phyloP scores from a whole-genome alignment of 2,888 invertebrate genomes.

The Nephrocerus scutellatus region DNA sequence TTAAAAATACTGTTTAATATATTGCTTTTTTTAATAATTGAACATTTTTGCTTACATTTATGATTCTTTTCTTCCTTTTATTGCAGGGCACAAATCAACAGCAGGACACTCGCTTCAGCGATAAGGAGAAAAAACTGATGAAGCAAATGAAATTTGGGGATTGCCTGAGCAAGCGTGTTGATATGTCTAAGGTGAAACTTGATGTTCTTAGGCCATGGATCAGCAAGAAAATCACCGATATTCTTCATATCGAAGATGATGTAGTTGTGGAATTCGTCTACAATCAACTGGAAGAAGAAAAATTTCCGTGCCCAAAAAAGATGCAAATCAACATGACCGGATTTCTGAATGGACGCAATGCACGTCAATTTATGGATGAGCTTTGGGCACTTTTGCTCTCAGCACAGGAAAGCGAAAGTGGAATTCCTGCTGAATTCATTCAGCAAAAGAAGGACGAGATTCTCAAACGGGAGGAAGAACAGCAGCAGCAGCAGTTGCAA shows the following conservation, averaged over 20 bases:
- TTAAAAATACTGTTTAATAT: too few species aligned
- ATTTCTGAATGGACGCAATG: conserved; percentile 96
- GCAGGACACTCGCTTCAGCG: conserved; percentile 98
- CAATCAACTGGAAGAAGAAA: conserved; percentile 91
- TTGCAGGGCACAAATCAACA: conserved; percentile 93
- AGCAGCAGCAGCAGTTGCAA: conserved; percentile 36
- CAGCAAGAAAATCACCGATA: conserved; percentile 89
- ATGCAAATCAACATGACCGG: conserved; percentile 99
- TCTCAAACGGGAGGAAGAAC: conserved; percentile 60
- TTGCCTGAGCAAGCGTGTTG: conserved; percentile 88
- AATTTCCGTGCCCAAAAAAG: conserved; percentile 93
- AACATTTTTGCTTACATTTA: neutral
- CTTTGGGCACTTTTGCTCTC: conserved; percentile 92
- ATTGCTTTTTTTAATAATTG: too few species aligned
- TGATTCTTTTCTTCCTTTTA: neutral
- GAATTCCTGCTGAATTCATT: conserved; percentile 90
- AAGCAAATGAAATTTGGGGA: conserved; percentile 99
- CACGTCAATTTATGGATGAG: conserved; percentile 95
- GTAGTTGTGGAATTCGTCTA: conserved; percentile 98
- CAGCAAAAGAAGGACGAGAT: conserved; percentile 97
- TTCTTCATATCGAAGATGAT: conserved; percentile 96
- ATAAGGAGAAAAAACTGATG: conserved; percentile 98
- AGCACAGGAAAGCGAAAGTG: conserved; percentile 90
- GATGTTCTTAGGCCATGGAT: conserved; percentile 99
- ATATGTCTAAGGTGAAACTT: conserved; percentile 96